A percentile compares a stretch with the other conserved stretches of the same genome.
Conservation (phyloP, 2,113 vertebrate species). For the Bubo blakistoni region DNA sequence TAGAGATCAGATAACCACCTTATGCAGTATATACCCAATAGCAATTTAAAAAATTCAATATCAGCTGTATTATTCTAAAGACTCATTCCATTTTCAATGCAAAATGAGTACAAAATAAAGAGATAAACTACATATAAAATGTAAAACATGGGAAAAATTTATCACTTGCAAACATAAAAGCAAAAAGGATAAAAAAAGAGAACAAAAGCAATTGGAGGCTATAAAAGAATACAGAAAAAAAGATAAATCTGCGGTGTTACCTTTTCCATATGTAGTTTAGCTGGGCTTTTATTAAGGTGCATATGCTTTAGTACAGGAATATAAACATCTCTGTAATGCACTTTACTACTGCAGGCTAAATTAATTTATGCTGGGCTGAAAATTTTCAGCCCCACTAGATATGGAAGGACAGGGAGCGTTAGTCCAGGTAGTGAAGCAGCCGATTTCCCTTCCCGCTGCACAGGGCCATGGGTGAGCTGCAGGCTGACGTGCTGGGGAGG, state of each 20-base stretch:
- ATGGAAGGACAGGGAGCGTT: background rate
- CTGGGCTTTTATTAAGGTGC: conserved; percentile 30
- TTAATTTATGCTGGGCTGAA: background rate
- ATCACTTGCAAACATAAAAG: conserved; percentile 70
- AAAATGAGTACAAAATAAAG: conserved; percentile 71
- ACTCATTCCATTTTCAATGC: conserved; percentile 61
- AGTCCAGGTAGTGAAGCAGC: background rate
- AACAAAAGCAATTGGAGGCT: conserved; percentile 55
- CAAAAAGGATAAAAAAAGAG: conserved; percentile 42
- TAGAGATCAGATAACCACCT: conserved; percentile 71
- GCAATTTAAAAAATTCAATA: conserved; percentile 72
- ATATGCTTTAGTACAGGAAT: background rate
- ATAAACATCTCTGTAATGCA: conserved; percentile 22
- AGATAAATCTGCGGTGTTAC: conserved; percentile 15
- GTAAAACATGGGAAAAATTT: conserved; percentile 68
- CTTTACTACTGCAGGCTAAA: background rate
- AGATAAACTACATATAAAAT: conserved; percentile 73
- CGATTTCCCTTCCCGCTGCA: background rate
- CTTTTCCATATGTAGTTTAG: conserved; percentile 35
- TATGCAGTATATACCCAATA: conserved; percentile 60
- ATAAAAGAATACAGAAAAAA: conserved; percentile 25
- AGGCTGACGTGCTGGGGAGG: background rate
- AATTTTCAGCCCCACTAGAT: background rate
- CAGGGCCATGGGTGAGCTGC: background rate
- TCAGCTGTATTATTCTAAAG: conserved; percentile 68